Evolutionary conservation across 2,888 invertebrate species (phyloP), one percentile per base, ranked within the genome.

Genomic region (Phengaris arion): DNA sequence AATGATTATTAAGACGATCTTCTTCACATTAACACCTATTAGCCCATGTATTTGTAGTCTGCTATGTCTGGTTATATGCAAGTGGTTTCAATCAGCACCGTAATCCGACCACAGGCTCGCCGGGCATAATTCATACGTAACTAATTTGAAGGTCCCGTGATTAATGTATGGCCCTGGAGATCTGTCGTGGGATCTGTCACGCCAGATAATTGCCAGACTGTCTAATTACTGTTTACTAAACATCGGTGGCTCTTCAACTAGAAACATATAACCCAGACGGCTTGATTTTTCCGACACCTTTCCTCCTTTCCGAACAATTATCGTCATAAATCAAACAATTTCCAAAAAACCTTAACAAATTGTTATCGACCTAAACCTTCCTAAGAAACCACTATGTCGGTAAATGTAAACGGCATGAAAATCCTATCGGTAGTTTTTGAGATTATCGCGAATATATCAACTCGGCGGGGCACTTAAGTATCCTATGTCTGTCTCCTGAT

Each of bases 21-120:
- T 59, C n/a, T 9, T 9, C 59, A 12, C 12, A 64, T 64, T 64
- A 64, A 45, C 22, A 35, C 64, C 64, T 64, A 64, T 64, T 72
- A 51, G 22, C 7, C 13, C 13, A 46, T 70, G 15, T 70, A 70
- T 35, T 35, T 35, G 35, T 35, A 35, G 35, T 35, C 4, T 35
- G 35, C 15, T 70, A 51, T 52, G 52, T 52, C 70, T 35, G 52
- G 54, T 54, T 13, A 12, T 72, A 54, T 72, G 54, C 72, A 72
- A 54, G 72, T 54, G 72, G 72, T 72, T 72, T 72, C 72, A 72
- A 72, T 72, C 72, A 72, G 72, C 52, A 54, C 72, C 75, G 76
- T 80, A 80, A 80, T 80, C 78, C 79, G 75, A 77, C 79, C 80
- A 75, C 79, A 76, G 78, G 68, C 69, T 78, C 74, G 78, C 79